Conservation (phyloP, 2,888 invertebrate genomes). For the Apamea crenata region DNA sequence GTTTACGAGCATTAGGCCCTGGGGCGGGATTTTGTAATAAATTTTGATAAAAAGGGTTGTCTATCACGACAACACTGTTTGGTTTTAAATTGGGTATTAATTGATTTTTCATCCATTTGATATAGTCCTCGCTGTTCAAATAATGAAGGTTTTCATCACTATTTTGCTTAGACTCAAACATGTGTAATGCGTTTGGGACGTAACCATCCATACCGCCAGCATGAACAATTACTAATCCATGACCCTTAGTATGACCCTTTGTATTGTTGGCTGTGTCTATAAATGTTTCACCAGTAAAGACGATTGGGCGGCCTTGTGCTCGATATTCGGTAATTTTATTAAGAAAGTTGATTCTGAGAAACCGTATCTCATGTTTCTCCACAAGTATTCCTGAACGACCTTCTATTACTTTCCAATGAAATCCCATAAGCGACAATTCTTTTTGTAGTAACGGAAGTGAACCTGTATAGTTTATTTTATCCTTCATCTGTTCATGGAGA, state of each 20-base stretch:
- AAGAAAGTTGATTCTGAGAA: constrained; percentile 33
- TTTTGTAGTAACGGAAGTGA: not conserved
- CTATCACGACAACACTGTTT: constrained; percentile 37
- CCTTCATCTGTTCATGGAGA: constrained; percentile 19
- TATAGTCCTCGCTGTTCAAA: constrained; percentile 14
- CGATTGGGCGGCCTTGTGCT: constrained; percentile 38
- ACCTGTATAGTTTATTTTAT: constrained; percentile 32
- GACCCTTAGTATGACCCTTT: constrained; percentile 8
- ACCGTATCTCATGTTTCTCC: constrained; percentile 35
- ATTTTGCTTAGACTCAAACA: constrained; percentile 23
- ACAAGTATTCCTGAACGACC: constrained; percentile 15
- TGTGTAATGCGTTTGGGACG: constrained; percentile 31
- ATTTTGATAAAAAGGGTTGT: constrained; percentile 40
- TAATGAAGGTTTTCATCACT: constrained; percentile 10
- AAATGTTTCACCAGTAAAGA: constrained; percentile 35
- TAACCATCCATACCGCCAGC: constrained; percentile 37
- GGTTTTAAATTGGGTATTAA: constrained; percentile 41
- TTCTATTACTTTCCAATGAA: constrained; percentile 16
- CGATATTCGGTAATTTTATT: constrained; percentile 40
- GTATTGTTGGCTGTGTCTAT: constrained; percentile 12
- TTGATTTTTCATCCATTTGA: constrained; percentile 34
- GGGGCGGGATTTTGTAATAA: constrained; percentile 26
- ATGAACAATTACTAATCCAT: constrained; percentile 35
- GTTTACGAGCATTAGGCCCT: constrained; percentile 27
- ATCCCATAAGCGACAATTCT: constrained; percentile 28